Evolutionary conservation across 2,797 vertebrate genomes (phyloP).

Genomic region (Tokudaia tokunoshimensis): DNA sequence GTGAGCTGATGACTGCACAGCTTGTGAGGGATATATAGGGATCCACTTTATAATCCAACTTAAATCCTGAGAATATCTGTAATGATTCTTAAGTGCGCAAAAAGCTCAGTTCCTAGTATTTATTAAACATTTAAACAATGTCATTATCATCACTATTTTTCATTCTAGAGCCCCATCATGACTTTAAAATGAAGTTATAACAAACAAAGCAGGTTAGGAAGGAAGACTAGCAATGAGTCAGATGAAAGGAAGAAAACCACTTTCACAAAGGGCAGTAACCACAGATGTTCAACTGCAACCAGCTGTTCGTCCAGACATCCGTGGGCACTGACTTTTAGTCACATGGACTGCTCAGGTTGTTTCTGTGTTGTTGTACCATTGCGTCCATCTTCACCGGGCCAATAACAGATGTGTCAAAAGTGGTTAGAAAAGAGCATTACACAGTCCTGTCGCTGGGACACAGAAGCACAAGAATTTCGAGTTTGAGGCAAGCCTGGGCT

Average conservation of each 20-base stretch:
- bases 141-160: constrained; percentile 44
- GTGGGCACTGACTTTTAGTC: constrained; percentile 81
- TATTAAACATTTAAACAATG: constrained; percentile 52
- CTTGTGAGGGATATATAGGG: not conserved
- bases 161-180: not conserved
- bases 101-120: constrained; percentile 26
- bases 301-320: constrained; percentile 79
- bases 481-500: not conserved
- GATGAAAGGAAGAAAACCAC: constrained; percentile 65
- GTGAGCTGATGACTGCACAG: not conserved
- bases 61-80: not conserved
- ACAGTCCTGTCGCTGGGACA: not conserved
- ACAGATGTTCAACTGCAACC: constrained; percentile 73
- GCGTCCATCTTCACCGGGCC: constrained; percentile 25
- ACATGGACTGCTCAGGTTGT: constrained; percentile 62
- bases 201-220: constrained; percentile 8
- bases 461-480: not conserved
- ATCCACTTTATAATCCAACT: constrained; percentile 40
- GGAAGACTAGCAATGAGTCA: constrained; percentile 55
- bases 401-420: not conserved
- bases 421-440: not conserved
- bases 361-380: constrained; percentile 55
- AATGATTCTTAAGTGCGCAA: not conserved
- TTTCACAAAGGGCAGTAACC: constrained; percentile 72
- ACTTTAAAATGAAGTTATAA: not conserved